phyloP scores from a whole-genome alignment of 1,140 invertebrate species.

The Whitmania pigra region DNA sequence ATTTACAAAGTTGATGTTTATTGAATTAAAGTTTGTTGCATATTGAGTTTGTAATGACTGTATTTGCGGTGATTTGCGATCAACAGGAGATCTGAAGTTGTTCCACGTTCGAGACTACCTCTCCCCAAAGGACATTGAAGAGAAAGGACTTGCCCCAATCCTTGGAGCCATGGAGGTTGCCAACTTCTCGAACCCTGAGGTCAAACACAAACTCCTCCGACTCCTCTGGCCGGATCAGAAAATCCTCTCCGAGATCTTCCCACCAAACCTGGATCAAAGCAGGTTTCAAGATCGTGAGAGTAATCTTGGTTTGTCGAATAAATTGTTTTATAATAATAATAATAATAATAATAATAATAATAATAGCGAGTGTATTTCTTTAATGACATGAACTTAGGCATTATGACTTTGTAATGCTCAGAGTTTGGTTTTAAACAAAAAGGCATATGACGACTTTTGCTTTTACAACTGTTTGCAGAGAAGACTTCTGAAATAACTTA shows the following conservation, averaged over 20 bases:
- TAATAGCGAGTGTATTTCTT: not conserved
- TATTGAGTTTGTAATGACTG: too few relatives aligned
- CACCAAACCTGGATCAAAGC: not conserved
- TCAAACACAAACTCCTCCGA: conserved; percentile 14
- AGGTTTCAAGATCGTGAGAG: not conserved
- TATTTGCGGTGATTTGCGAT: not conserved
- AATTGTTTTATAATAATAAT: conserved; percentile 7
- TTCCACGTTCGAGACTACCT: conserved; percentile 21
- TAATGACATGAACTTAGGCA: too few relatives aligned
- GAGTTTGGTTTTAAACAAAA: too few relatives aligned
- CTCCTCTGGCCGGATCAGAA: conserved; percentile 11
- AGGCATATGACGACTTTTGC: too few relatives aligned
- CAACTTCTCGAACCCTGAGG: not conserved
- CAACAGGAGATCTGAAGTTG: conserved; percentile 13
- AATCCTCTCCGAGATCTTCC: not conserved
- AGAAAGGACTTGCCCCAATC: conserved; percentile 16
- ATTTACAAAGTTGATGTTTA: not conserved
- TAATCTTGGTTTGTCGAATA: not conserved
- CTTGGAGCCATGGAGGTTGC: conserved; percentile 15
- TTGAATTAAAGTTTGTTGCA: not conserved
- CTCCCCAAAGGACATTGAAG: conserved; percentile 17
- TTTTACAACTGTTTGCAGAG: not conserved
- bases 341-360: not conserved
- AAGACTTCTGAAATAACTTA: not conserved
- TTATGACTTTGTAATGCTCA: too few relatives aligned